Conservation (phyloP, 2,113 vertebrate species). For the Mormoops blainvillei region DNA sequence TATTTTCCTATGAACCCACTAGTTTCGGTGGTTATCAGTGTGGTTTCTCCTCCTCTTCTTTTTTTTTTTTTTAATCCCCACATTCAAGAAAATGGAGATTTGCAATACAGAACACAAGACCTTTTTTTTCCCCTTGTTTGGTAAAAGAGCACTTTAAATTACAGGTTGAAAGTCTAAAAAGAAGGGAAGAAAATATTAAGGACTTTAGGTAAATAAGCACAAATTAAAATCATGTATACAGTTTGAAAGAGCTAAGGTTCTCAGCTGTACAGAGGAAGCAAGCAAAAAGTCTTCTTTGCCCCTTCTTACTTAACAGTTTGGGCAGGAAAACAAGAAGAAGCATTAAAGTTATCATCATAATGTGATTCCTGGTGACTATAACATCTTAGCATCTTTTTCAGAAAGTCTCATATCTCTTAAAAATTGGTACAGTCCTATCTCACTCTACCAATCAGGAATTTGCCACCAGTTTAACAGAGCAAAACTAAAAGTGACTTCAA, state of each 20-base stretch:
- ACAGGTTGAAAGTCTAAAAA: not conserved
- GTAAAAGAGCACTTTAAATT: not conserved
- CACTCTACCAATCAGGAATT: not conserved
- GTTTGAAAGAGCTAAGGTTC: not conserved
- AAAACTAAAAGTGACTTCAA: not conserved
- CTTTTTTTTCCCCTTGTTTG: not conserved
- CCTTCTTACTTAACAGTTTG: not conserved
- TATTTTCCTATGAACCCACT: not conserved
- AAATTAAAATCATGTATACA: not conserved
- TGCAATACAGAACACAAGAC: not conserved
- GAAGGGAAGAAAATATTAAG: not conserved
- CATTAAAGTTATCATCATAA: not conserved
- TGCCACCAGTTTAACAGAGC: not conserved
- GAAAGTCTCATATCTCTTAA: not conserved
- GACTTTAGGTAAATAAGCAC: not conserved
- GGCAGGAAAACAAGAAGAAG: not conserved
- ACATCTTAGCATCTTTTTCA: not conserved
- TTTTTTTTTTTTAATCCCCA: not conserved
- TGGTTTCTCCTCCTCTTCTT: not conserved
- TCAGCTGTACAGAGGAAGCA: not conserved
- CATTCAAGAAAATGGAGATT: slow-evolving; percentile 6
- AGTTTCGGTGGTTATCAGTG: not conserved
- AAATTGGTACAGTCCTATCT: not conserved
- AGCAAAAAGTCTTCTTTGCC: not conserved
- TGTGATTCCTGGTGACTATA: not conserved